Evolutionary conservation across 1,140 invertebrate species (phyloP).

Genomic region (Drosophila truncata): DNA sequence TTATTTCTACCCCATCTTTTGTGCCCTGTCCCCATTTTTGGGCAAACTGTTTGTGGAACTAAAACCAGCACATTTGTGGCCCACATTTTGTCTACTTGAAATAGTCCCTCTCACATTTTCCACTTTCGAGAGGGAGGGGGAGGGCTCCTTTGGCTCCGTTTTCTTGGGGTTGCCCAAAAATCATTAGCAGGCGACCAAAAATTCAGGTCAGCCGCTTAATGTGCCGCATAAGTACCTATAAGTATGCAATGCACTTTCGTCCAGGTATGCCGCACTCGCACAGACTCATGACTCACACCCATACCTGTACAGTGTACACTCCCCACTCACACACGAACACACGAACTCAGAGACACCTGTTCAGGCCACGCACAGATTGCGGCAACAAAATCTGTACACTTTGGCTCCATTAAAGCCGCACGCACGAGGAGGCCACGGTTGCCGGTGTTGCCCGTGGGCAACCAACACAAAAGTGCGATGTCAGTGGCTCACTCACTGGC

Average conservation of each 20-base stretch:
- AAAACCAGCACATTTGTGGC: slow-evolving; percentile 23
- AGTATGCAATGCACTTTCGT: slow-evolving; percentile 76
- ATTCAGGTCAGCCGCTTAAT: slow-evolving; percentile 75
- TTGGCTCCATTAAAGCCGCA: slow-evolving; percentile 57
- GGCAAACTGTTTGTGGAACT: slow-evolving; percentile 13
- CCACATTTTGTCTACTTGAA: slow-evolving; percentile 36
- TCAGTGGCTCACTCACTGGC: slow-evolving; percentile 43
- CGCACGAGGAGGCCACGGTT: slow-evolving; percentile 55
- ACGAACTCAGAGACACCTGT: not conserved
- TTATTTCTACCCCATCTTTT: slow-evolving; percentile 4
- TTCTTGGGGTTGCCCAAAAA: slow-evolving; percentile 50
- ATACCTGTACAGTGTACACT: slow-evolving; percentile 7
- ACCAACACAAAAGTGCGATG: slow-evolving; percentile 78
- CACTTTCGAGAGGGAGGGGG: not conserved
- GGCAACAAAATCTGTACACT: slow-evolving; percentile 62
- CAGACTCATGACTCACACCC: slow-evolving; percentile 8
- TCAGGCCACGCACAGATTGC: slow-evolving; percentile 48
- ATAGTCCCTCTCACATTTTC: slow-evolving; percentile 5
- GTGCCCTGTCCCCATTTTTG: slow-evolving; percentile 19
- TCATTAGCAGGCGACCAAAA: slow-evolving; percentile 56
- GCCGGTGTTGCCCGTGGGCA: slow-evolving; percentile 50
- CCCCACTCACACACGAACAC: not conserved
- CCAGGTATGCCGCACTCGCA: slow-evolving; percentile 29
- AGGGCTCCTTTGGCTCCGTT: not conserved
- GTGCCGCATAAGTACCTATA: slow-evolving; percentile 77